Base-by-base conservation (phyloP, 1,140 invertebrate species). In the Lethrus apterus region DNA sequence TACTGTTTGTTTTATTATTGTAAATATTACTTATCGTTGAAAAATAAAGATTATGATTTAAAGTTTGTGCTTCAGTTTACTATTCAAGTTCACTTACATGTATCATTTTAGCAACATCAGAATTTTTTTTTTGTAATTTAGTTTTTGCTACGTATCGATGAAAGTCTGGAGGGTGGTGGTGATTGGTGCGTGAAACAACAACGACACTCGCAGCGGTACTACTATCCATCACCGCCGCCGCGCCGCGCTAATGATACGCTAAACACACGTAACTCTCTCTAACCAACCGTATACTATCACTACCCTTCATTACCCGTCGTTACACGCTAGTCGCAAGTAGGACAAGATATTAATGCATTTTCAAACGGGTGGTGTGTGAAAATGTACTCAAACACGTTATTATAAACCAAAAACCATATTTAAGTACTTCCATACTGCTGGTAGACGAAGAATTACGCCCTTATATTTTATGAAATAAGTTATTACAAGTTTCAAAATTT, bases 241-340 rank as follows among this genome's bases (percentile, higher is more conserved):
- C 33, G 48, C 44, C 42, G 53, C 58, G 60, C 54, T 62, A 62
- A 62, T 62, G 60, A 62, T 58, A 62, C 56, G 58, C 60, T 60
- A 62, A 62, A 62, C 57, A 51, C 60, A 62, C 60, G 56, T 56
- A 51, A 56, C 54, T 48, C 44, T 8, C 48, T 46, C 46, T 45
- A 53, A 32, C 36, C 49, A 26, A 21, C 36, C 36, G 36, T 26
- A 15, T 20, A 20, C 8, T 20, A n/a, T 8, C 10, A 10, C 17
- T 20, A 36, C 34, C 23, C 17, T 17, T 7, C 34, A 36, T 20
- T 17, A 20, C 34, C 17, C 9, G 32, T 17, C n/a, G 40, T 36
- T 30, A 7, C 10, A 50, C 45, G 33, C 44, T 52, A 46, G 32
- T 45, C 46, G 48, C 45, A 35, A 42, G 32, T 38, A 20, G 46